Evolutionary conservation across 2,797 vertebrate genomes (phyloP).

Genomic region (Eurystomus glaucurus): DNA sequence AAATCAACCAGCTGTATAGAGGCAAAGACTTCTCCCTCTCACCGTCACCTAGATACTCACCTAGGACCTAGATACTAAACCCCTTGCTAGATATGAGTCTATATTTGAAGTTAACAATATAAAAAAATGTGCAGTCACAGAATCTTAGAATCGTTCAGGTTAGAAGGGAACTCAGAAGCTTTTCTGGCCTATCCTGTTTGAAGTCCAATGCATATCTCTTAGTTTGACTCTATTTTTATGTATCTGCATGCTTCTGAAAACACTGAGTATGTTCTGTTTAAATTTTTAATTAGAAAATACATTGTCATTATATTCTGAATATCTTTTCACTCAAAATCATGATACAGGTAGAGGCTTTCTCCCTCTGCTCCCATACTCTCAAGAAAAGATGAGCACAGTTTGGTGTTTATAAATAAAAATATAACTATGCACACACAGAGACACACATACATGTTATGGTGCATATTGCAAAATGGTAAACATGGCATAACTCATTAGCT

Average conservation of each 20-base stretch:
- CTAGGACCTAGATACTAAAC: background rate
- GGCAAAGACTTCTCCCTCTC: background rate
- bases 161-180: background rate
- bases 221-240: background rate
- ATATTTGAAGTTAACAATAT: background rate
- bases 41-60: too few relatives aligned
- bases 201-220: background rate
- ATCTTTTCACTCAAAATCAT: background rate
- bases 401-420: background rate
- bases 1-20: background rate
- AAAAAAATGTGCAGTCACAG: background rate
- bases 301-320: background rate
- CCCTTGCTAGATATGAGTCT: background rate
- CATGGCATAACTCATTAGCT: background rate
- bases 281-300: background rate
- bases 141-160: background rate
- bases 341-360: background rate
- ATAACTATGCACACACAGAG: background rate
- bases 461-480: background rate
- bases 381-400: background rate
- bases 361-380: background rate
- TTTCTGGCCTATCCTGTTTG: background rate
- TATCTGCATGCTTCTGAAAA: background rate
- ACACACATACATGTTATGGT: fast-evolving
- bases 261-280: background rate